Evolutionary conservation across 2,113 vertebrate species (phyloP).

Genomic region (Carassius auratus): DNA sequence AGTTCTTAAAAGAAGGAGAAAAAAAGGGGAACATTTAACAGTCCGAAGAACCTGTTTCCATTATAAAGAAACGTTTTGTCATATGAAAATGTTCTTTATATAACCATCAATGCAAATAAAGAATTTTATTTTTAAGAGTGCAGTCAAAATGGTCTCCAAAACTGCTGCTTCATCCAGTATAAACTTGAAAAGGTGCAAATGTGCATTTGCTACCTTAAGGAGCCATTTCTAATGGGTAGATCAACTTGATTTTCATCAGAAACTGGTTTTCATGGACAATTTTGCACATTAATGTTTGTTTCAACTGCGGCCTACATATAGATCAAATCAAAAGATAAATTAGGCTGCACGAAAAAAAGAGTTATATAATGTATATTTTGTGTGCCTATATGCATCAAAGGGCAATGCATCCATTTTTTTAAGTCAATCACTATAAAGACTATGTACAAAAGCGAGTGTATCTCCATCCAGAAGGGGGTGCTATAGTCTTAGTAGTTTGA

Average conservation of each 20-base stretch:
- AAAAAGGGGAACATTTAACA: background rate
- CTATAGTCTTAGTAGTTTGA: background rate
- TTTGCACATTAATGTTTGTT: background rate
- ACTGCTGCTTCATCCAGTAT: background rate
- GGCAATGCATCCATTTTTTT: background rate
- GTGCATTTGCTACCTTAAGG: background rate
- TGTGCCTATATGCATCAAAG: background rate
- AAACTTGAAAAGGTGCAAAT: background rate
- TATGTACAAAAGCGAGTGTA: background rate
- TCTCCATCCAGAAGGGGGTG: conserved; percentile 1
- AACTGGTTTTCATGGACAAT: background rate
- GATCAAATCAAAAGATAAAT: background rate
- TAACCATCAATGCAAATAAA: background rate
- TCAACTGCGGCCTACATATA: background rate
- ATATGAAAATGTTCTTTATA: background rate
- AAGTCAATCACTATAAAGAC: background rate
- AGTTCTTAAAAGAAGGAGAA: no score
- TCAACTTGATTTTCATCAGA: background rate
- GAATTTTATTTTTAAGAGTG: background rate
- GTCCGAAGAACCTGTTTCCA: background rate
- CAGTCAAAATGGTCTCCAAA: background rate
- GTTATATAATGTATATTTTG: background rate
- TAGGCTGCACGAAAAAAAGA: background rate
- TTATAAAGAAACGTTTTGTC: background rate
- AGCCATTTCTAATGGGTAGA: background rate